A percentile compares a stretch with the other conserved stretches of the same genome.
Conservation (phyloP, 2,797 vertebrate species). For the Arrhamphus sclerolepis region DNA sequence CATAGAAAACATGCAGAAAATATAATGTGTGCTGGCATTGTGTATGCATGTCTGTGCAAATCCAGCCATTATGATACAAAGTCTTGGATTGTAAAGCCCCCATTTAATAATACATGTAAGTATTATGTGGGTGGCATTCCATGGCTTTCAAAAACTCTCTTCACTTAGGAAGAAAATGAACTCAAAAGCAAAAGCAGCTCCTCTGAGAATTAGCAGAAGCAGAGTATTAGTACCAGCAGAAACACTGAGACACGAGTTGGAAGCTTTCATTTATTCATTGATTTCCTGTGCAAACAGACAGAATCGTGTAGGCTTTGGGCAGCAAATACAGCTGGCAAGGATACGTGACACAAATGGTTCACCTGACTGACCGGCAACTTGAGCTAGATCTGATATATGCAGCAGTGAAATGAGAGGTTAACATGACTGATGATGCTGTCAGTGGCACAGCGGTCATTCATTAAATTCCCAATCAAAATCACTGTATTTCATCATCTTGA, state of each 20-base stretch:
- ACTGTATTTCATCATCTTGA: neutral
- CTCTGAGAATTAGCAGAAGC: conserved; percentile 47
- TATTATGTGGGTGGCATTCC: neutral
- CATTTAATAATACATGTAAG: too few species aligned
- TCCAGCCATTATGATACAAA: too few species aligned
- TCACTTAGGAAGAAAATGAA: conserved; percentile 46
- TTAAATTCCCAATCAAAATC: conserved; percentile 16
- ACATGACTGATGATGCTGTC: conserved; percentile 5
- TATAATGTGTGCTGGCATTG: too few species aligned
- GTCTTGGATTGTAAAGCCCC: too few species aligned
- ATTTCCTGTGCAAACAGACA: conserved; percentile 56
- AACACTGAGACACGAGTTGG: conserved; percentile 36
- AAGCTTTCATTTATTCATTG: conserved; percentile 61
- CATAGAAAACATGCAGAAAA: too few species aligned
- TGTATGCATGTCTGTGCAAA: too few species aligned
- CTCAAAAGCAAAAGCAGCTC: conserved; percentile 38
- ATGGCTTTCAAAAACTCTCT: conserved; percentile 19
- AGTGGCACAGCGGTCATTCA: neutral
- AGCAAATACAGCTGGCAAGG: conserved; percentile 15
- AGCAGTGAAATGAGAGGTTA: neutral
- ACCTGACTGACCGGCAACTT: conserved; percentile 11
- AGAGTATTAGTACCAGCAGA: conserved; percentile 35
- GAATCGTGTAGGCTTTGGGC: conserved; percentile 20
- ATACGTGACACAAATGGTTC: conserved; percentile 17
- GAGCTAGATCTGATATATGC: conserved; percentile 1